These are phyloP conservation scores for Steromphala cineraria DNA, from an alignment of 2,888 invertebrate species.

Conservation along the genomic window DNA sequence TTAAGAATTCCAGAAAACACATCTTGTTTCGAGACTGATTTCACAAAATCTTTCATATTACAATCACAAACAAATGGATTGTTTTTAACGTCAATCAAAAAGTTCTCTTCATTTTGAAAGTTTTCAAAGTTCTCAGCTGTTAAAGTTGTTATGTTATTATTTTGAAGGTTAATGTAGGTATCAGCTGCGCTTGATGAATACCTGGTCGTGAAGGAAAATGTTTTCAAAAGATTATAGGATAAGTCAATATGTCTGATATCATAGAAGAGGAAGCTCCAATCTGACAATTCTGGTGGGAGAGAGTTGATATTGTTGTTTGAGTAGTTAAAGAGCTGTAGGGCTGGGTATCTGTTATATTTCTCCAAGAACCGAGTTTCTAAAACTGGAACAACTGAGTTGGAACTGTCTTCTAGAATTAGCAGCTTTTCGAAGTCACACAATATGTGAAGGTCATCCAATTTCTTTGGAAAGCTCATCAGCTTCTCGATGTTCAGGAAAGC, in stretches of 20 bases:
- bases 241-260: slow-evolving; percentile 53
- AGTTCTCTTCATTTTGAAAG: slow-evolving; percentile 41
- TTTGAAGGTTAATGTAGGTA: slow-evolving; percentile 30
- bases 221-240: slow-evolving; percentile 51
- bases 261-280: slow-evolving; percentile 53
- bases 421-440: slow-evolving; percentile 45
- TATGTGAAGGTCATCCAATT: neutral
- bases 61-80: slow-evolving; percentile 59
- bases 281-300: slow-evolving; percentile 39
- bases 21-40: slow-evolving; percentile 6
- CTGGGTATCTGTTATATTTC: slow-evolving; percentile 43
- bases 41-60: slow-evolving; percentile 16
- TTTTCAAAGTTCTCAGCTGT: slow-evolving; percentile 40
- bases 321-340: slow-evolving; percentile 40
- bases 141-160: slow-evolving; percentile 53
- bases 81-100: slow-evolving; percentile 50
- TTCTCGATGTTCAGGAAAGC: too few relatives aligned
- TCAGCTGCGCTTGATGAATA: neutral
- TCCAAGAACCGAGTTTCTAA: slow-evolving; percentile 47
- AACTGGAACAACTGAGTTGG: slow-evolving; percentile 34
- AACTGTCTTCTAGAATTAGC: slow-evolving; percentile 46
- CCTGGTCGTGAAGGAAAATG: slow-evolving; percentile 32
- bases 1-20: slow-evolving; percentile 17
- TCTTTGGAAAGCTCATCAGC: neutral
- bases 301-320: slow-evolving; percentile 37